A percentile compares a stretch with the other conserved stretches of the same genome.
phyloP scores from a whole-genome alignment of 2,797 vertebrate genomes.

The Staurois parvus region DNA sequence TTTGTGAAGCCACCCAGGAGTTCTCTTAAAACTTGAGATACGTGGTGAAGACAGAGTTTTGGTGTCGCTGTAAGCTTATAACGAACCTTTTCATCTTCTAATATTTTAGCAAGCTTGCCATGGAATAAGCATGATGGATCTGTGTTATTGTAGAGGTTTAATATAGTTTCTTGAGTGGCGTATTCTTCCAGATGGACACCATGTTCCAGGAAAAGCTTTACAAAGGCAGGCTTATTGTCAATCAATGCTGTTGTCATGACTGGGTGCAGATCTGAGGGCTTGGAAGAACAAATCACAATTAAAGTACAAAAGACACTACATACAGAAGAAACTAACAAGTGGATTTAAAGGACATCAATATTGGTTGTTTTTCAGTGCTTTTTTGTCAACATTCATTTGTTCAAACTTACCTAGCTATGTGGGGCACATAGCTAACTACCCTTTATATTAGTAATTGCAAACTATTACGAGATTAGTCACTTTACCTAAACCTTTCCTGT shows the following conservation, averaged over 20 bases:
- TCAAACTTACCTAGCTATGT: no score
- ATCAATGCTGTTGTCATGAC: constrained; percentile 89
- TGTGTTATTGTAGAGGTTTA: constrained; percentile 85
- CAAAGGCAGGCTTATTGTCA: constrained; percentile 89
- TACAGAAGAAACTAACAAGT: not conserved
- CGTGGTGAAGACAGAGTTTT: constrained; percentile 77
- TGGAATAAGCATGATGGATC: constrained; percentile 83
- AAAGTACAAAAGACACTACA: not conserved
- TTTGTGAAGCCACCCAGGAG: constrained; percentile 88
- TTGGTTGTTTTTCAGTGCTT: no score
- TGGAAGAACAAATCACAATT: constrained; percentile 29
- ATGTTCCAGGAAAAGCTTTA: constrained; percentile 91
- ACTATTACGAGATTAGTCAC: no score
- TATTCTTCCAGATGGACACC: constrained; percentile 87
- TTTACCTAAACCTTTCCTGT: no score
- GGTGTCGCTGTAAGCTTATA: constrained; percentile 49
- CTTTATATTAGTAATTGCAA: no score
- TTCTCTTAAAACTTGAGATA: constrained; percentile 86
- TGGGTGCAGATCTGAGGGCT: constrained; percentile 89
- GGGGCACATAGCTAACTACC: no score
- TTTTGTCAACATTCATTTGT: no score
- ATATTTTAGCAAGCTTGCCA: constrained; percentile 83
- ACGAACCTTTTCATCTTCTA: constrained; percentile 68
- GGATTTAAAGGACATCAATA: no score
- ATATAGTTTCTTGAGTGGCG: constrained; percentile 77